A percentile compares a stretch with the other conserved stretches of the same genome.
These are phyloP conservation scores for Sylvicapra grimmia DNA, from an alignment of 2,113 vertebrate genomes.

Conservation along the genomic window DNA sequence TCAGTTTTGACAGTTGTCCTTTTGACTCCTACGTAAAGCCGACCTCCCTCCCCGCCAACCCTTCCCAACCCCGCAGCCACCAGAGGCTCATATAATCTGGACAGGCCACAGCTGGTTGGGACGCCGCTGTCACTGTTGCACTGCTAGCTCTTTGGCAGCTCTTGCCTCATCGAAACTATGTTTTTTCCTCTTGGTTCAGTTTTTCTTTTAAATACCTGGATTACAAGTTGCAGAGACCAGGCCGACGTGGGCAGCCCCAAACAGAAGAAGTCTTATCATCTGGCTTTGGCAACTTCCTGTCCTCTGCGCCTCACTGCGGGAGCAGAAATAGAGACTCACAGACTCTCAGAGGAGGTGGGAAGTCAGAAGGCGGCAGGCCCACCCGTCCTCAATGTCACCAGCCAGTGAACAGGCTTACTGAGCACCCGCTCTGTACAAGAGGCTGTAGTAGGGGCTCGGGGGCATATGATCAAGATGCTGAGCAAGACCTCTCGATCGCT, in stretches of 20 bases:
- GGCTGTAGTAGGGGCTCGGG: background rate
- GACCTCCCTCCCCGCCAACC: background rate
- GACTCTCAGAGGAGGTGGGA: background rate
- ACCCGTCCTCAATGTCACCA: background rate
- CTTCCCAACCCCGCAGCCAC: background rate
- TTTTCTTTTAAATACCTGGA: slow-evolving; percentile 32
- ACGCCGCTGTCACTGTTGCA: background rate
- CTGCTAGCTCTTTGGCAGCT: slow-evolving; percentile 8
- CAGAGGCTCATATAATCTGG: background rate
- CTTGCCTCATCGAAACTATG: slow-evolving; percentile 38
- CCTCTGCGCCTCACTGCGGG: background rate
- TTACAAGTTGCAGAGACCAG: background rate
- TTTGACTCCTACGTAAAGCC: background rate
- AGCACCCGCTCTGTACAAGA: background rate
- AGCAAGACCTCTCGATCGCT: background rate
- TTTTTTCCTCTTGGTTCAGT: slow-evolving; percentile 15
- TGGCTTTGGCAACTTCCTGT: slow-evolving; percentile 27
- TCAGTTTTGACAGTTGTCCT: background rate
- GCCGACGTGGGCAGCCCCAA: background rate
- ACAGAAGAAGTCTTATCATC: background rate
- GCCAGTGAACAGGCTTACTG: background rate
- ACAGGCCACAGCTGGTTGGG: background rate
- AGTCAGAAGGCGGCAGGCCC: background rate
- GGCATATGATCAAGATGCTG: background rate
- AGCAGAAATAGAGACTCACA: background rate